Base-by-base conservation (phyloP, 2,888 invertebrate species). In the Drosophila atripex region DNA sequence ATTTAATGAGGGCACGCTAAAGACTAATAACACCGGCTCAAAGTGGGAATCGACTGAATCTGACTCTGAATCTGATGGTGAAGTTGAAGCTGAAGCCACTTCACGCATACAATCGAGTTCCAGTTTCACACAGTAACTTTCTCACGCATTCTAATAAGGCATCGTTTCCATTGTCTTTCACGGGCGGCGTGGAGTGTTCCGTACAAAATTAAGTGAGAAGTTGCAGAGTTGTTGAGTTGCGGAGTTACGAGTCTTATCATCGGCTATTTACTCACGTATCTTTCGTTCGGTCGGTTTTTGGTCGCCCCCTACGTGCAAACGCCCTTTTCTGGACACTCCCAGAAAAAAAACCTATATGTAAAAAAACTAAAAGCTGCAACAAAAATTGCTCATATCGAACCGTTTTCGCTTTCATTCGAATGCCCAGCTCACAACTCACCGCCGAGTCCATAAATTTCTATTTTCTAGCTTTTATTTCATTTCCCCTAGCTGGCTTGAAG, bases 201-300 rank as follows among this genome's bases (percentile, higher is more conserved):
- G 69, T 61, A 70, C 66, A 43, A 86, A 88, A 82, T 82, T 76
- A 88, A 83, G 86, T 86, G 88, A 79, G 83, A 88, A 86, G 82
- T 84, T 73, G 65, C 66, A 6, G 43, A 58, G 51, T 35, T 74
- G 55, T 25, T n/a, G 23, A 32, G 58, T 16, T 18, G 30, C 3
- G 54, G 54, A 55, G 54, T 55, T 55, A 32, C 47, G 45, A 61
- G 61, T 65, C 32, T 64, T 68, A 54, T 64, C 64, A 53, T 68
- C 68, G 28, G 68, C 25, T 46, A 30, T 35, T 68, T 68, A 68
- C 45, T 68, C 64, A 64, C 64, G 45, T 68, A 38, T 38, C 39
- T 41, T n/a, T 14, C 3, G n/a, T 35, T 35, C n/a, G 12, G 35
- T 38, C 12, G 12, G n/a, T 7, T 14, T 38, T 38, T 38, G 3